Base-by-base conservation (phyloP, 2,113 vertebrate genomes). In the Chaetodon trifascialis region DNA sequence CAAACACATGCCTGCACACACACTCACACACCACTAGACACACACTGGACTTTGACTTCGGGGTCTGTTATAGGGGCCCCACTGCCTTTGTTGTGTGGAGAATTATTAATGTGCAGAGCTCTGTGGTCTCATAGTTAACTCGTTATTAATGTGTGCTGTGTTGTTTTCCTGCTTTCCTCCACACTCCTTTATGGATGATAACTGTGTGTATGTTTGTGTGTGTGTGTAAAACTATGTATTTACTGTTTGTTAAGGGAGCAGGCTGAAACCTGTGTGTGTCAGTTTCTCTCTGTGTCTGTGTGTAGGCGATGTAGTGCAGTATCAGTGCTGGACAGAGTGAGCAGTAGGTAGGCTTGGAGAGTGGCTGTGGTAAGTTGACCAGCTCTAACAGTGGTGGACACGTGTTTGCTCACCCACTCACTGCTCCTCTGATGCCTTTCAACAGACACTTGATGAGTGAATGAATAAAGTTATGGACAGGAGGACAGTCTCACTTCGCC, bases 371-470 rank as follows among this genome's bases (percentile, higher is more conserved):
- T 71, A 52, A 77, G 81, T 55, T 83, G 73, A 87, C 81, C 58
- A 40, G 79, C 79, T 77, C 30, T 36, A 82, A 70, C 79, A 66
- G 70, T 17, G 82, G 73, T 59, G 85, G 78, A 87, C 86, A 82
- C 47, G 73, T 79, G 85, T 85, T 69, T 67, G 75, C 80, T 90
- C 89, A 89, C 86, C 85, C 84, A 86, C 89, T 81, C 80, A 66
- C 47, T 59, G 86, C 67, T 75, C 62, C 78, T 88, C 80, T 88
- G 79, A 58, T 55, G 75, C 69, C 69, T 89, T 83, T 92, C 80
- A 90, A 86, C 73, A 72, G 70, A 89, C 86, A 82, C 91, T 90
- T 58, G 74, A 91, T 77, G 60, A 86, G 87, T 74, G 78, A 86
- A 90, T 80, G 87, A 87, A 73, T 75, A 79, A 86, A 79, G 84